These are phyloP conservation scores for Halocaridina rubra DNA, from an alignment of 2,888 invertebrate species.

Conservation along the genomic window DNA sequence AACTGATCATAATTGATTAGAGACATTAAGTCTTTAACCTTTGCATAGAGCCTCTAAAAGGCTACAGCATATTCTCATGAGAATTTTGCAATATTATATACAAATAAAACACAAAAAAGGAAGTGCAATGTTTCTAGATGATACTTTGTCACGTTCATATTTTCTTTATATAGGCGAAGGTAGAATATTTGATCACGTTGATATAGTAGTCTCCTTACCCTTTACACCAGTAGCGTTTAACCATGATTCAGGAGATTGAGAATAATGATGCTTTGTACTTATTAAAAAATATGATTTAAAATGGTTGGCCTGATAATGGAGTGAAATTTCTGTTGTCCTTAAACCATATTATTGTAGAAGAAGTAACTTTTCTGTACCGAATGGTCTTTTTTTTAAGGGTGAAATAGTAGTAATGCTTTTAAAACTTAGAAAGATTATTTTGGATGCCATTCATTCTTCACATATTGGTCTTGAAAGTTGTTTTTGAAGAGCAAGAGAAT, in stretches of 20 bases:
- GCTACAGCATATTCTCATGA: background rate
- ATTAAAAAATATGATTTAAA: background rate
- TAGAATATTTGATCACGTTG: background rate
- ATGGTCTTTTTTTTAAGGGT: background rate
- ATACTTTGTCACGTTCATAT: background rate
- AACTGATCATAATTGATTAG: background rate
- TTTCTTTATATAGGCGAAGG: background rate
- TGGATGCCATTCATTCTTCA: background rate
- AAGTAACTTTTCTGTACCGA: background rate
- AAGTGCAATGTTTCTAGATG: background rate
- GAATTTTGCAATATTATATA: background rate
- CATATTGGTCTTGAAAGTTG: background rate
- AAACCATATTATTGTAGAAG: background rate
- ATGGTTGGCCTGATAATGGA: background rate
- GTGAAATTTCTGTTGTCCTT: background rate
- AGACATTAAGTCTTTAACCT: background rate
- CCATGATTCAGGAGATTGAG: background rate
- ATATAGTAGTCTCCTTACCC: no score
- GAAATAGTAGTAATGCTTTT: no score
- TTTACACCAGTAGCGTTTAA: background rate
- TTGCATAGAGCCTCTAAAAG: background rate
- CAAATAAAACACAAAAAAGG: background rate
- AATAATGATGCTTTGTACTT: background rate
- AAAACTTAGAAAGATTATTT: background rate
- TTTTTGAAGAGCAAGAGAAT: background rate